Evolutionary conservation across 2,113 vertebrate species (phyloP).

Genomic region (Chloropsis hardwickii): DNA sequence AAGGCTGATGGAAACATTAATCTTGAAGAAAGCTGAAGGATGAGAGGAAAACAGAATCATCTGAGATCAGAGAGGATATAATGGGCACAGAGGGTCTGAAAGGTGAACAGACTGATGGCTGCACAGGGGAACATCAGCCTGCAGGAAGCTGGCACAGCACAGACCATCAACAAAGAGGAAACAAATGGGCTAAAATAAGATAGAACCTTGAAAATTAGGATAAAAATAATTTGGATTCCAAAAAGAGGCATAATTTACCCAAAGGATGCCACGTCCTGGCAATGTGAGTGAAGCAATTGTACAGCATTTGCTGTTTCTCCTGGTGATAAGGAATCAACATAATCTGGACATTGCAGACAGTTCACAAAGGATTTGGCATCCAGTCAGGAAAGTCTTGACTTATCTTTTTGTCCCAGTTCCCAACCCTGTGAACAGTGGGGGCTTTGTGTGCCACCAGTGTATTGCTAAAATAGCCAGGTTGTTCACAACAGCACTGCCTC

Average conservation of each 20-base stretch:
- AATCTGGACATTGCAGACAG: conserved; percentile 28
- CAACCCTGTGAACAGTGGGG: background rate
- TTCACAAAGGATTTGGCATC: conserved; percentile 31
- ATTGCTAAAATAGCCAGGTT: background rate
- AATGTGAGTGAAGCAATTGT: background rate
- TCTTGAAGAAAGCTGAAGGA: conserved; percentile 35
- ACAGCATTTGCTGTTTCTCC: background rate
- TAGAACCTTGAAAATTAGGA: background rate
- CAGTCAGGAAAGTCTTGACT: conserved; percentile 43
- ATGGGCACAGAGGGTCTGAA: conserved; percentile 17
- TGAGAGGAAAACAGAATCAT: conserved; percentile 6
- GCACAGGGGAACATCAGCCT: background rate
- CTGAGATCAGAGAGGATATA: background rate
- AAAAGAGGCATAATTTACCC: conserved; percentile 6
- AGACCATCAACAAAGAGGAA: background rate
- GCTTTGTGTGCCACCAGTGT: background rate
- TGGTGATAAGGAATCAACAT: conserved; percentile 40
- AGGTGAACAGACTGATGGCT: background rate
- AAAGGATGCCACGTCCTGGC: background rate
- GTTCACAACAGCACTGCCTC: background rate
- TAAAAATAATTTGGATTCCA: background rate
- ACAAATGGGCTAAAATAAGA: background rate
- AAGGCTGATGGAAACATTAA: conserved; percentile 28
- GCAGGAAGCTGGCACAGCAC: background rate
- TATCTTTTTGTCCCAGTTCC: conserved; percentile 33